These are phyloP conservation scores for Vesta saturnalis DNA, from an alignment of 2,888 invertebrate genomes.

Conservation along the genomic window DNA sequence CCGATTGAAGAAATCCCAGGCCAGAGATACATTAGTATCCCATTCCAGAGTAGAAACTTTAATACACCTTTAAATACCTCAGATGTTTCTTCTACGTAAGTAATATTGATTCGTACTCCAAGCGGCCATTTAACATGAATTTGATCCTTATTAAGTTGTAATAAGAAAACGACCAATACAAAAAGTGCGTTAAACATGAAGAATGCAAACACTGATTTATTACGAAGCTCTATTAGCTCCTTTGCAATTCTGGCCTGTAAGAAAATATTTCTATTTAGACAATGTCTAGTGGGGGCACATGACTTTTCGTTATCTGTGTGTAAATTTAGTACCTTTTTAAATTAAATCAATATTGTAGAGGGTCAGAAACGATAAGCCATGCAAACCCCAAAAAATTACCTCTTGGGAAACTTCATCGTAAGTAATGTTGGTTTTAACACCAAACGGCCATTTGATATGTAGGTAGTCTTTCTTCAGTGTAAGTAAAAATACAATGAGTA, in stretches of 20 bases:
- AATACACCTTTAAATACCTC: constrained; percentile 71
- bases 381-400: constrained; percentile 72
- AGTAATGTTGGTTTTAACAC: constrained; percentile 92
- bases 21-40: constrained; percentile 58
- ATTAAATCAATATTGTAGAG: too few relatives aligned
- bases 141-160: constrained; percentile 99
- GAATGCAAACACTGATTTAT: constrained; percentile 97
- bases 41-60: constrained; percentile 44
- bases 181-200: constrained; percentile 99
- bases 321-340: too few relatives aligned
- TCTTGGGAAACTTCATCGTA: constrained; percentile 90
- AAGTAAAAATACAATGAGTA: constrained; percentile 97
- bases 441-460: constrained; percentile 96
- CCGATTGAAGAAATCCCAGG: constrained; percentile 48
- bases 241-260: constrained; percentile 87
- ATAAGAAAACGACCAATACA: constrained; percentile 97
- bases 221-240: constrained; percentile 93
- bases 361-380: constrained; percentile 43
- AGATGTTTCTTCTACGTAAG: constrained; percentile 90
- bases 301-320: constrained; percentile 54
- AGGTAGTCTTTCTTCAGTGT: constrained; percentile 98
- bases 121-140: constrained; percentile 98
- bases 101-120: constrained; percentile 94
- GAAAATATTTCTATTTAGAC: constrained; percentile 57
- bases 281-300: constrained; percentile 69